These are phyloP conservation scores for Zeugodacus cucurbitae DNA, from an alignment of 1,140 invertebrate genomes.

Conservation along the genomic window DNA sequence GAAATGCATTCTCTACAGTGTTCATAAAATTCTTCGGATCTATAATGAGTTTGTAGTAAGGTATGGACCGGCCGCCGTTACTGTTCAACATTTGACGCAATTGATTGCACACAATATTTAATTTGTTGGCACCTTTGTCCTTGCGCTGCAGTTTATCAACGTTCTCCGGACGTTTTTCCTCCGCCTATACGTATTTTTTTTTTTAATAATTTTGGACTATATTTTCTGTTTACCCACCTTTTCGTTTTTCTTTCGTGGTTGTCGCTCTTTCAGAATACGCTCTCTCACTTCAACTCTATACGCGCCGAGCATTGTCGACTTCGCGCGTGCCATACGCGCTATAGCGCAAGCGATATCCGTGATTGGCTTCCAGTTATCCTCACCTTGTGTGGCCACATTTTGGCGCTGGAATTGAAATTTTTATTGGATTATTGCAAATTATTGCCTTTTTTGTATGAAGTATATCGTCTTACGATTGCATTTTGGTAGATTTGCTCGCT, in stretches of 20 bases:
- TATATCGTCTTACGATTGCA: slow-evolving; percentile 41
- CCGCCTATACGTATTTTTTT: background rate
- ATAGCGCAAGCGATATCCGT: slow-evolving; percentile 14
- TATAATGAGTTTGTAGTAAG: slow-evolving; percentile 47
- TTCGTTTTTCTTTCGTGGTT: slow-evolving; percentile 17
- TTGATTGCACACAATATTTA: slow-evolving; percentile 44
- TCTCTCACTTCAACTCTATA: slow-evolving; percentile 43
- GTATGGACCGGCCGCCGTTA: slow-evolving; percentile 41
- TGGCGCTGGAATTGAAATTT: slow-evolving; percentile 11
- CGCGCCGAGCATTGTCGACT: slow-evolving; percentile 46
- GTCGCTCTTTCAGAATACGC: slow-evolving; percentile 35
- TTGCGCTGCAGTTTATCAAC: slow-evolving; percentile 42
- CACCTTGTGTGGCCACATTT: slow-evolving; percentile 36
- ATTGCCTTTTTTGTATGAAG: background rate
- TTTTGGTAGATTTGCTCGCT: slow-evolving; percentile 44
- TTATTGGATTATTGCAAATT: background rate
- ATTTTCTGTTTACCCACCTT: slow-evolving; percentile 7
- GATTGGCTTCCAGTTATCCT: slow-evolving; percentile 42
- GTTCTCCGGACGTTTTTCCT: slow-evolving; percentile 44
- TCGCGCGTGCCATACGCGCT: background rate
- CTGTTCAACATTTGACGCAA: slow-evolving; percentile 38
- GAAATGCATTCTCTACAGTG: slow-evolving; percentile 49
- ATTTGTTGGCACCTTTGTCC: slow-evolving; percentile 46
- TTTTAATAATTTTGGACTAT: background rate
- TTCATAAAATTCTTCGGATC: slow-evolving; percentile 50